Conservation (phyloP, 2,113 vertebrate species). For the Alectura lathami region DNA sequence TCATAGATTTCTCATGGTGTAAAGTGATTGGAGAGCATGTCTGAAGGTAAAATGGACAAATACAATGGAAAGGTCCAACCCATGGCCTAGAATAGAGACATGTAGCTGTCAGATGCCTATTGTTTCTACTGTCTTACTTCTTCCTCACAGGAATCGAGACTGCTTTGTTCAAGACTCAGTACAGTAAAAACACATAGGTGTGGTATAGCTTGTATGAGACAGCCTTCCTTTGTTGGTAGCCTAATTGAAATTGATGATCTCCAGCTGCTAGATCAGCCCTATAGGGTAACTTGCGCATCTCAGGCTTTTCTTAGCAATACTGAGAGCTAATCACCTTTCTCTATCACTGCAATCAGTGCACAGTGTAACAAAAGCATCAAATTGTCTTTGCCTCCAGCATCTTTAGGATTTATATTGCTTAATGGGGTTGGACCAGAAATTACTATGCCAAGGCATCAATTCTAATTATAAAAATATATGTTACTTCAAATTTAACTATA, state of each 20-base stretch:
- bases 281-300: not conserved
- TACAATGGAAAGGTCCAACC: not conserved
- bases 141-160: not conserved
- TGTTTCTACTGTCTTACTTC: not conserved
- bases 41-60: not conserved
- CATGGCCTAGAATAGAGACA: not conserved
- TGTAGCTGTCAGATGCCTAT: not conserved
- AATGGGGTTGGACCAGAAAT: not conserved
- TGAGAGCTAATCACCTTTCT: not conserved
- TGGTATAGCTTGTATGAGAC: not conserved
- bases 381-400: not conserved
- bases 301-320: not conserved
- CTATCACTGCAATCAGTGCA: not conserved
- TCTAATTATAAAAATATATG: not conserved
- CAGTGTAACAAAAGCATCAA: not conserved
- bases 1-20: not conserved
- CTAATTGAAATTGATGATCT: not conserved
- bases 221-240: not conserved
- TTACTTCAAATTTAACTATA: not conserved
- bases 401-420: not conserved
- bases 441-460: not conserved
- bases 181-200: not conserved
- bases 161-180: not conserved
- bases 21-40: not conserved
- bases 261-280: not conserved